Conservation (phyloP, 2,113 vertebrate species). For the Symphodus melops region DNA sequence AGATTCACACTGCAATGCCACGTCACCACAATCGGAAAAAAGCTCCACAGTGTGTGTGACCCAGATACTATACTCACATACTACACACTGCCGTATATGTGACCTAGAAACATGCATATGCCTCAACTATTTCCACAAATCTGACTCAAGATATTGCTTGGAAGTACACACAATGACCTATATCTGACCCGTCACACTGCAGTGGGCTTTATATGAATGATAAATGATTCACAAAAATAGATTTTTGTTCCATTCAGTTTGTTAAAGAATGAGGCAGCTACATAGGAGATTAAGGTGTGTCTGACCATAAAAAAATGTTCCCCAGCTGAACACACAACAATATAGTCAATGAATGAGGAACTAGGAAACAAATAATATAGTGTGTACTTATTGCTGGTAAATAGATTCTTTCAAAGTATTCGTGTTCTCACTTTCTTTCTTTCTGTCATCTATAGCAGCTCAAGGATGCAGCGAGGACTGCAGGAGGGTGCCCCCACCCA, state of each 20-base stretch:
- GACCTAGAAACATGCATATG: conserved; percentile 78
- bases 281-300: background rate
- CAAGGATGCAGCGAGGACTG: conserved; percentile 97
- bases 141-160: conserved; percentile 64
- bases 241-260: conserved; percentile 4
- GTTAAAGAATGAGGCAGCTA: background rate
- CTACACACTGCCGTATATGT: conserved; percentile 64
- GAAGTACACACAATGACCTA: conserved; percentile 50
- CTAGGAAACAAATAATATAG: background rate
- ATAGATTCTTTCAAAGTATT: background rate
- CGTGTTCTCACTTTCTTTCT: conserved; percentile 6
- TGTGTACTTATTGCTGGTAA: background rate
- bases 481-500: conserved; percentile 95
- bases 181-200: conserved; percentile 52
- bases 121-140: conserved; percentile 60
- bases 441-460: conserved; percentile 79
- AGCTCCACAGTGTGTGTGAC: conserved; percentile 73
- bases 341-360: background rate
- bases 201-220: conserved; percentile 4
- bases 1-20: conserved; percentile 74
- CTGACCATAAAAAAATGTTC: background rate
- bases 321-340: background rate
- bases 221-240: conserved; percentile 4
- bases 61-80: conserved; percentile 72
- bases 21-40: conserved; percentile 74